These are phyloP conservation scores for Cataglyphis albicans DNA, from an alignment of 2,888 invertebrate genomes.

Conservation along the genomic window DNA sequence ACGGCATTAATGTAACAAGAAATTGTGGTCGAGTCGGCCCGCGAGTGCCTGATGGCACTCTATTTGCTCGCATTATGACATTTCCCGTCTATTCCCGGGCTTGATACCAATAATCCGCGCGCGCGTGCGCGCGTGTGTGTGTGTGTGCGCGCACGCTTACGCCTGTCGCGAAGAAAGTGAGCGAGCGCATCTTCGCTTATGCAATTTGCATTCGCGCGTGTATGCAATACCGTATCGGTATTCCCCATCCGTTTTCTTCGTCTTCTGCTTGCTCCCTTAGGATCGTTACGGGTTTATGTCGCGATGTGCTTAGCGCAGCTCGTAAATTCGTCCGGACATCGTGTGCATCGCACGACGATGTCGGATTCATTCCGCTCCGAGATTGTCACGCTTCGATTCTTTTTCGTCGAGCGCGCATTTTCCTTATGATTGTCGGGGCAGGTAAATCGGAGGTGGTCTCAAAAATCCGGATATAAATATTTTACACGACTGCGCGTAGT, in stretches of 20 bases:
- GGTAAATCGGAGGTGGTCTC: neutral
- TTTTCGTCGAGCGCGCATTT: conserved; percentile 23
- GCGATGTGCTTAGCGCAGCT: conserved; percentile 63
- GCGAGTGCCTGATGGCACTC: conserved; percentile 59
- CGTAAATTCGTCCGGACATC: conserved; percentile 66
- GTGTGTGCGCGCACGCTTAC: conserved; percentile 45
- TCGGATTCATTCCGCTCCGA: conserved; percentile 54
- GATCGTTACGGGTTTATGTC: conserved; percentile 69
- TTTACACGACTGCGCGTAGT: neutral
- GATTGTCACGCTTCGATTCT: conserved; percentile 59
- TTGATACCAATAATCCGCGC: conserved; percentile 69
- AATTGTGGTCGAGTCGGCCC: conserved; percentile 55
- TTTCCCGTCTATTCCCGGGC: conserved; percentile 63
- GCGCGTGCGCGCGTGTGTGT: neutral
- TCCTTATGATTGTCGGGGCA: conserved; percentile 8
- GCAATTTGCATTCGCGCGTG: conserved; percentile 65
- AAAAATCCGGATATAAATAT: conserved; percentile 6
- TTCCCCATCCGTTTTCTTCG: conserved; percentile 30
- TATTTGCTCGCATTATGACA: conserved; percentile 70
- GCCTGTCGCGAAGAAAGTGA: conserved; percentile 52
- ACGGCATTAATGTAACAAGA: conserved; percentile 64
- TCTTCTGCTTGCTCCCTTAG: conserved; percentile 29
- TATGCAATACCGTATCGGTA: conserved; percentile 36
- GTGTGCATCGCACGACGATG: conserved; percentile 34
- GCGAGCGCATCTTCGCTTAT: conserved; percentile 56